phyloP scores from a whole-genome alignment of 2,113 vertebrate species.

The Xenopus laevis region DNA sequence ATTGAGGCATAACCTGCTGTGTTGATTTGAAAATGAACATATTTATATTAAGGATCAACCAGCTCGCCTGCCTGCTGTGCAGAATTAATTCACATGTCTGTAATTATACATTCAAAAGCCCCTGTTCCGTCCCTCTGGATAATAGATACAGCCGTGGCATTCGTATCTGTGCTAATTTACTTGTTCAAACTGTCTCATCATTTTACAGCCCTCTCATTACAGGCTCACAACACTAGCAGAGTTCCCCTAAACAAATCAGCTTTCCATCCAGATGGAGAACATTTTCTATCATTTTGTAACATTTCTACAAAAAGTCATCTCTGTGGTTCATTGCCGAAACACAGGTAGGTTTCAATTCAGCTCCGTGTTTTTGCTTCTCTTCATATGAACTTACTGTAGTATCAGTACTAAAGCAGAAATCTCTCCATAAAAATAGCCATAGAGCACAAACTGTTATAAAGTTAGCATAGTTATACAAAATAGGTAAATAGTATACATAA shows the following conservation, averaged over 20 bases:
- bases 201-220: conserved; percentile 45
- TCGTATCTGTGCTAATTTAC: conserved; percentile 54
- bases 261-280: background rate
- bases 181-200: conserved; percentile 51
- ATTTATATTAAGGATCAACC: conserved; percentile 38
- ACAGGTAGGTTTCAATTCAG: background rate
- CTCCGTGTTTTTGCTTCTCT: background rate
- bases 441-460: background rate
- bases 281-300: background rate
- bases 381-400: background rate
- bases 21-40: conserved; percentile 32
- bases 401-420: conserved; percentile 1
- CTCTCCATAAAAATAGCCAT: conserved; percentile 11
- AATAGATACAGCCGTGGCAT: conserved; percentile 51
- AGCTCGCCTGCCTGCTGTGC: conserved; percentile 32
- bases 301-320: background rate
- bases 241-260: background rate
- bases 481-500: no score
- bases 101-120: conserved; percentile 52
- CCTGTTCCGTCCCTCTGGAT: conserved; percentile 45
- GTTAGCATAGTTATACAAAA: no score
- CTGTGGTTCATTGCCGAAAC: background rate
- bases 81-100: conserved; percentile 45
- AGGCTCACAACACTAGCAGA: conserved; percentile 21
- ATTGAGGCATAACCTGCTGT: conserved; percentile 17